These are phyloP conservation scores for Osedax frankpressi DNA, from an alignment of 2,888 invertebrate genomes.

Conservation along the genomic window DNA sequence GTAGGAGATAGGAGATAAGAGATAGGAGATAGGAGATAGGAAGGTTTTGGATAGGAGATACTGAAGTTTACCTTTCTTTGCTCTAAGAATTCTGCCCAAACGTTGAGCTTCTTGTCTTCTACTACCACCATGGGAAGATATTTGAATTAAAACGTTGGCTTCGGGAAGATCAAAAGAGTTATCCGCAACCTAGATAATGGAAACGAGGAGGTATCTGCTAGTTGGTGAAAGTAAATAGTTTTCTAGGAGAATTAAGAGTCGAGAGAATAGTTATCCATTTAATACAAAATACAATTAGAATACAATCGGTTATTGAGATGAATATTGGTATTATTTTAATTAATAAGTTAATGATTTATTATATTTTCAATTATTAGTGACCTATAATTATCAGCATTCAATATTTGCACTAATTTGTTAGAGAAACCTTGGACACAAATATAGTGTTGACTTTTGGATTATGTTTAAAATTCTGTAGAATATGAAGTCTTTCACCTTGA, in stretches of 20 bases:
- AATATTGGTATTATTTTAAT: too few relatives aligned
- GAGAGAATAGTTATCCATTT: too few relatives aligned
- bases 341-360: neutral
- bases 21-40: neutral
- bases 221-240: too few relatives aligned
- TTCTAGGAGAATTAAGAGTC: too few relatives aligned
- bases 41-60: neutral
- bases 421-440: conserved; percentile 82
- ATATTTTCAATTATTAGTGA: neutral
- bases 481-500: conserved; percentile 87
- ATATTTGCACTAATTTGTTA: too few relatives aligned
- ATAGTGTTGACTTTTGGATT: conserved; percentile 97
- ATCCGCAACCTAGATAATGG: conserved; percentile 62
- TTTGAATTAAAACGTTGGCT: conserved; percentile 95
- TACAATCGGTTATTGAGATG: too few relatives aligned
- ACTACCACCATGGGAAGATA: conserved; percentile 96
- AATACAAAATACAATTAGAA: too few relatives aligned
- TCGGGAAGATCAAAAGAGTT: conserved; percentile 98
- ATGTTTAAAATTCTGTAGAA: conserved; percentile 94
- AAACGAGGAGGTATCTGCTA: too few relatives aligned
- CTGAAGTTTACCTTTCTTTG: conserved; percentile 63
- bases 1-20: neutral
- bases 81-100: conserved; percentile 84
- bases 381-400: too few relatives aligned
- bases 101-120: conserved; percentile 94